Evolutionary conservation across 2,113 vertebrate genomes (phyloP).

Genomic region (Crotophaga sulcirostris): DNA sequence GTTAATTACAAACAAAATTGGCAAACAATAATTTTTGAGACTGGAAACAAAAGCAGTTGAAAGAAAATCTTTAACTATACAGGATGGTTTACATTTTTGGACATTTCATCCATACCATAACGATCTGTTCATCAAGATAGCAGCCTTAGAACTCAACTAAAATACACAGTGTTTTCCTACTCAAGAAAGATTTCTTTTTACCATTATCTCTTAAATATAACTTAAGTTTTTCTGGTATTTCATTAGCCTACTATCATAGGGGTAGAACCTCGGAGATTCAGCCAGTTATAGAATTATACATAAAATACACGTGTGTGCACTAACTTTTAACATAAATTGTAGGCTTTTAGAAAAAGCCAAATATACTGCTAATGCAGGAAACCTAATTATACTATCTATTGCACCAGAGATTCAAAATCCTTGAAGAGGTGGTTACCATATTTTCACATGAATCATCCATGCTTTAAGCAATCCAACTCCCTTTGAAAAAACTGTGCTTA

Average conservation of each 20-base stretch:
- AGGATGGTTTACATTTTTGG: background rate
- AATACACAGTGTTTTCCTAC: background rate
- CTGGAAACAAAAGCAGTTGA: background rate
- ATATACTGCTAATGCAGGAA: background rate
- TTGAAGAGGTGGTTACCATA: background rate
- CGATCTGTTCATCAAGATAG: background rate
- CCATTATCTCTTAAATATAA: background rate
- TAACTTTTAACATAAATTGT: background rate
- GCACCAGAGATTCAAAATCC: background rate
- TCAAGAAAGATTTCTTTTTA: background rate
- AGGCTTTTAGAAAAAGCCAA: background rate
- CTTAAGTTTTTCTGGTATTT: background rate
- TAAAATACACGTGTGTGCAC: background rate
- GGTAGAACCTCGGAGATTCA: background rate
- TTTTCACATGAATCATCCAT: background rate
- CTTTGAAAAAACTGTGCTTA: background rate
- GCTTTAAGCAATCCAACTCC: background rate
- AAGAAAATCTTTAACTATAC: background rate
- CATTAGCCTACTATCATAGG: background rate
- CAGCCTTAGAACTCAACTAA: background rate
- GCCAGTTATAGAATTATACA: background rate
- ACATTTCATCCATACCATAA: background rate
- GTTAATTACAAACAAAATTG: slow-evolving; percentile 53
- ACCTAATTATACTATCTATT: background rate
- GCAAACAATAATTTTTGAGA: background rate